phyloP scores from a whole-genome alignment of 2,797 vertebrate species.

The Macroramphosus scolopax region DNA sequence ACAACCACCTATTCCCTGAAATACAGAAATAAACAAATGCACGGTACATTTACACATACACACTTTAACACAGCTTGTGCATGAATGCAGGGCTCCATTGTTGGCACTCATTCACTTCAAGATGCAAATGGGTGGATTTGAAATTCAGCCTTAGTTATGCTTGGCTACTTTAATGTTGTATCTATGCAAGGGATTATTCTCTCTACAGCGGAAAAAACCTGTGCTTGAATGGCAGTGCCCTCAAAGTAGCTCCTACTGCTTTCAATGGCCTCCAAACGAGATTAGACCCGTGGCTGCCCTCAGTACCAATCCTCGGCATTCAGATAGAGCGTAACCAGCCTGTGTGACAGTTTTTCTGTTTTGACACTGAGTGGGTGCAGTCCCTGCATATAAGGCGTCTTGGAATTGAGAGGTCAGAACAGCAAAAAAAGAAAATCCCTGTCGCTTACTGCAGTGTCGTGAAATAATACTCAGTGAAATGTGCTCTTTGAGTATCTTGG shows the following conservation, averaged over 20 bases:
- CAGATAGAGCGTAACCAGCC: constrained; percentile 74
- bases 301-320: constrained; percentile 77
- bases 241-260: constrained; percentile 77
- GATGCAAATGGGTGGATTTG: constrained; percentile 79
- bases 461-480: constrained; percentile 25
- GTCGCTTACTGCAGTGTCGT: constrained; percentile 35
- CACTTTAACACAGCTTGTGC: constrained; percentile 47
- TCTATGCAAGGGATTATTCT: constrained; percentile 82
- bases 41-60: constrained; percentile 31
- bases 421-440: constrained; percentile 48
- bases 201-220: constrained; percentile 75
- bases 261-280: constrained; percentile 81
- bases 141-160: constrained; percentile 79
- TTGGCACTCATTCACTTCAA: constrained; percentile 74
- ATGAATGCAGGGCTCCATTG: constrained; percentile 57
- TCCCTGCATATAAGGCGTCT: constrained; percentile 56
- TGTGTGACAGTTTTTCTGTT: constrained; percentile 74
- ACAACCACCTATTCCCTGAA: constrained; percentile 24
- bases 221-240: constrained; percentile 78
- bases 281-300: constrained; percentile 79
- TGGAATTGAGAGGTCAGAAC: constrained; percentile 75
- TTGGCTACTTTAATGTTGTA: constrained; percentile 82
- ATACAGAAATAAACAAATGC: constrained; percentile 30
- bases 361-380: constrained; percentile 73
- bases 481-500: constrained; percentile 7